Percentiles rank a stretch among this genome's conserved stretches.
Evolutionary conservation across 2,113 vertebrate genomes (phyloP).

Genomic region (Pipra filicauda): DNA sequence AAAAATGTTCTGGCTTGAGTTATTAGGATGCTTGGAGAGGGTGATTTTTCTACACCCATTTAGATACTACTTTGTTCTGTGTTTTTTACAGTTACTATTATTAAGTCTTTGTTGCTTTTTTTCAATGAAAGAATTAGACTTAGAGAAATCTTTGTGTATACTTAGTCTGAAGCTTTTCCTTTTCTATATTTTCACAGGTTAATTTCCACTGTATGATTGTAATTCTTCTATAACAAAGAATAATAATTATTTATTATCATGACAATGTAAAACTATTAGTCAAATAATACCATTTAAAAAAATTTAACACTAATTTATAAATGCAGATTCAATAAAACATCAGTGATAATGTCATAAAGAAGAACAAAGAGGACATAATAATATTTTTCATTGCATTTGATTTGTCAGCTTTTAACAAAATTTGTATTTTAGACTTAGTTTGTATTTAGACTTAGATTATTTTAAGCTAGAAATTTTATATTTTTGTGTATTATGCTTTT

Average conservation of each 20-base stretch:
- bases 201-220: neutral
- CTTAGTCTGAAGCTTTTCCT: neutral
- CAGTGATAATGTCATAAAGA: neutral
- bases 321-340: neutral
- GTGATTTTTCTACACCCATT: neutral
- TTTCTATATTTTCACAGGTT: neutral
- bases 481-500: neutral
- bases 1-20: neutral
- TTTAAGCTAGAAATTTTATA: neutral
- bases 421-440: neutral
- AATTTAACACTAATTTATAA: neutral
- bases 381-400: neutral
- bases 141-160: neutral
- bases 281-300: neutral
- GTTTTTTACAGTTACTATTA: neutral
- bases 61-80: neutral
- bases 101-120: neutral
- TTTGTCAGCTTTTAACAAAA: neutral
- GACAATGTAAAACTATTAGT: neutral
- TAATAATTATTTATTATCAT: slow-evolving; percentile 9
- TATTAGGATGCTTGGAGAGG: neutral
- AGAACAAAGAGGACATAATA: neutral
- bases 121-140: neutral
- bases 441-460: neutral
- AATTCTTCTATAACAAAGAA: neutral